Conservation (phyloP, 2,113 vertebrate species). For the Phalacrocorax pelagicus region DNA sequence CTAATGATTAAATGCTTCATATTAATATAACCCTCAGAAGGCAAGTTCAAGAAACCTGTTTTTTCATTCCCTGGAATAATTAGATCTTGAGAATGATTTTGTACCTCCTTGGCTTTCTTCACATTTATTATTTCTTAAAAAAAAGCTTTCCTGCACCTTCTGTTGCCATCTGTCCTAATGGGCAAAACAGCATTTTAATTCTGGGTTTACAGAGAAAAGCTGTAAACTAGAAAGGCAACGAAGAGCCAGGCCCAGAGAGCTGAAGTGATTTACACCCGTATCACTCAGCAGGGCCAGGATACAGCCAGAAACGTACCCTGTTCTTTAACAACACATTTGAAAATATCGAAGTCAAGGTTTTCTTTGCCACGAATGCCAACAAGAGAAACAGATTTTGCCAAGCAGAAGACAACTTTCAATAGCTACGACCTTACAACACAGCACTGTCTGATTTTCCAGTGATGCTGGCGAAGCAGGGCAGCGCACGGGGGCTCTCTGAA, state of each 20-base stretch:
- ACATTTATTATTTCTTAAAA: not conserved
- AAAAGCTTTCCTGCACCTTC: not conserved
- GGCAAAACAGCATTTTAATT: not conserved
- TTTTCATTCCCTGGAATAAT: conserved; percentile 29
- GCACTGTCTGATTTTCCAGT: rapidly evolving
- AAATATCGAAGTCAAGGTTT: not conserved
- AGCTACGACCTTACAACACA: rapidly evolving
- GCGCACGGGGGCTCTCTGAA: not conserved
- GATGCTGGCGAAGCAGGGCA: not conserved
- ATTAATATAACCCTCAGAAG: conserved; percentile 36
- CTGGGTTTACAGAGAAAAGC: not conserved
- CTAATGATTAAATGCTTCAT: conserved; percentile 59
- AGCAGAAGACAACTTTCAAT: not conserved
- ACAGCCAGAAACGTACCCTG: not conserved
- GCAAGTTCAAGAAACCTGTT: conserved; percentile 13
- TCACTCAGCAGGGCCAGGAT: not conserved
- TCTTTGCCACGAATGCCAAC: not conserved
- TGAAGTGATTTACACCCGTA: not conserved
- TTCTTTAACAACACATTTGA: not conserved
- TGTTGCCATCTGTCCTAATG: not conserved
- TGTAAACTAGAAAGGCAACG: not conserved
- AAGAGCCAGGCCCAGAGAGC: not conserved
- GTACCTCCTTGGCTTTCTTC: not conserved
- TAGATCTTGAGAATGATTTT: not conserved
- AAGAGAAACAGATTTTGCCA: not conserved